Base-by-base conservation (phyloP, 2,113 vertebrate species). In the Athene cunicularia region DNA sequence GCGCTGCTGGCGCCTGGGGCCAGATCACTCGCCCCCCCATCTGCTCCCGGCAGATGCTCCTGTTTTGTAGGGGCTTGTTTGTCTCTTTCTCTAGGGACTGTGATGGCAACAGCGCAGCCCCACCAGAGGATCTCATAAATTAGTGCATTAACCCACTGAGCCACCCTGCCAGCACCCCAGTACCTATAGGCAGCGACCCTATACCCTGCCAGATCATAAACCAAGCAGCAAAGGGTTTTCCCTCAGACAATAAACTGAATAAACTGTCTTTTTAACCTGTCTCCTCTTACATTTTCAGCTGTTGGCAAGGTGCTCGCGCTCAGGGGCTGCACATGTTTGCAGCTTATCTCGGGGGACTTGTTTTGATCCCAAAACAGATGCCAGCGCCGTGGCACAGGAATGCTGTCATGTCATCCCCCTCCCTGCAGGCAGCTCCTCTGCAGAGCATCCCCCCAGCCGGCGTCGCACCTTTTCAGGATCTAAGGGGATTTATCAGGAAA, bases 21-120 rank as follows among this genome's bases (percentile, higher is more conserved):
- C 26, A 20, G 64, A 62, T 45, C 8, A 0, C 77, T 74, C 5
- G 0, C 49, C 50, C 85, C 90, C 81, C 62, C 92, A 84, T 93
- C 94, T 97, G 95, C 88, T 92, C 71, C 87, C 12, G 0, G 85
- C 97, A 97, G 97, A 96, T 97, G 97, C 74, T 96, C 23, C 41
- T 97, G 97, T 96, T 96, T 97, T 97, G 79, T 19, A 93, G 91
- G 88, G 88, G 37, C 73, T 94, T 96, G 94, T 96, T 97, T 97
- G 95, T 94, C 84, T 84, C 89, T 96, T 89, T 92, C 91, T 59
- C 66, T 77, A 5, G 3, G 73, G 26, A 19, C 55, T 47, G 74
- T 0, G 1, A 28, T 70, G 70, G 64, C 83, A 88, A 39, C 37
- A 1, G 73, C 80, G 82, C 81, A 60, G 15, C 12, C 68, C 11